phyloP scores from a whole-genome alignment of 2,113 vertebrate genomes.

The Amblyopsis rosae region DNA sequence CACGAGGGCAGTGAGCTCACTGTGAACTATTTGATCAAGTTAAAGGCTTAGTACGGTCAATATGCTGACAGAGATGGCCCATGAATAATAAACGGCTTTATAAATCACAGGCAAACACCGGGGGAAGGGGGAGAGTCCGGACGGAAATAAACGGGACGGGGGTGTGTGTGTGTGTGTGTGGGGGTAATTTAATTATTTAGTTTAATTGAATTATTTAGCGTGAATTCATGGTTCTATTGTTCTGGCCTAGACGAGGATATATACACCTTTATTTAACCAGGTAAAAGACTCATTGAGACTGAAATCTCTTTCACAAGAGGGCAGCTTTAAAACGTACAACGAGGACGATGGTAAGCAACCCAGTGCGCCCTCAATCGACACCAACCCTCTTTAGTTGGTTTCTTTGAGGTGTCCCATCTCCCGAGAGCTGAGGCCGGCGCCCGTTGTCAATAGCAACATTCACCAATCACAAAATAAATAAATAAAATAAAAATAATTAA shows the following conservation, averaged over 20 bases:
- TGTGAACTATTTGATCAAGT: conserved; percentile 52
- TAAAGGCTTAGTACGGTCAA: conserved; percentile 53
- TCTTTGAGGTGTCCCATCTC: conserved; percentile 37
- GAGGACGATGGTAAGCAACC: too few species aligned
- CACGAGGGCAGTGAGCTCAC: conserved; percentile 17
- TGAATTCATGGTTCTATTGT: too few species aligned
- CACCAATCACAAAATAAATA: conserved; percentile 48
- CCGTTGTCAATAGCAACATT: conserved; percentile 50
- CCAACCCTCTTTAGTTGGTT: conserved; percentile 28
- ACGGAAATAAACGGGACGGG: neutral
- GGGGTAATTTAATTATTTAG: too few species aligned
- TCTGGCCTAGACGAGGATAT: conserved; percentile 22
- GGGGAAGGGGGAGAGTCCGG: neutral
- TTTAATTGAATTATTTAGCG: too few species aligned
- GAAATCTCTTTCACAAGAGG: too few species aligned
- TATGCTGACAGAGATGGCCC: conserved; percentile 39
- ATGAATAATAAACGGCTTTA: conserved; percentile 64
- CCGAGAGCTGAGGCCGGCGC: conserved; percentile 14
- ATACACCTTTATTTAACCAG: neutral
- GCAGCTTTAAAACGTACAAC: too few species aligned
- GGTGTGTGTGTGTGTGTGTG: neutral
- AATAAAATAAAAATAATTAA: too few species aligned
- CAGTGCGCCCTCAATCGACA: conserved; percentile 32
- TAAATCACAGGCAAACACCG: conserved; percentile 44
- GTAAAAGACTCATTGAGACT: conserved; percentile 34